A percentile compares a stretch with the other conserved stretches of the same genome.
These are phyloP conservation scores for Sebastes cheni DNA, from an alignment of 2,797 vertebrate species.

Conservation along the genomic window DNA sequence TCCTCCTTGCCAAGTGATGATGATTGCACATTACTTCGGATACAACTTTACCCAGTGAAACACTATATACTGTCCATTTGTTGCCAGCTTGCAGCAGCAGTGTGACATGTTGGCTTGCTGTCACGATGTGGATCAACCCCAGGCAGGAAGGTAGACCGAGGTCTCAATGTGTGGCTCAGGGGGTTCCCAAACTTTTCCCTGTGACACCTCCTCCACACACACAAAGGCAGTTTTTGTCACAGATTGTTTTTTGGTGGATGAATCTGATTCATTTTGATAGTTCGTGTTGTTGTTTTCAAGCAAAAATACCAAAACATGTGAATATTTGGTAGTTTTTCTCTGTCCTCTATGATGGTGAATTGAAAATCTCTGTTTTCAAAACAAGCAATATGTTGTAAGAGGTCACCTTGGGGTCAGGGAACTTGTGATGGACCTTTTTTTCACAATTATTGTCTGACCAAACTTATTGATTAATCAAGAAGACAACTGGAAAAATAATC, in stretches of 20 bases:
- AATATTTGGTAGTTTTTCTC: neutral
- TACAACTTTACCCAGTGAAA: slow-evolving; percentile 38
- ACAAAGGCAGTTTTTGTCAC: neutral
- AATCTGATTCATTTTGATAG: neutral
- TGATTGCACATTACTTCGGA: slow-evolving; percentile 23
- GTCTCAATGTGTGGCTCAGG: neutral
- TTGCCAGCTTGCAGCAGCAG: slow-evolving; percentile 14
- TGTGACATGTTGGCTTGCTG: slow-evolving; percentile 47
- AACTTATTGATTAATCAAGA: neutral
- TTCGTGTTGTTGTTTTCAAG: neutral
- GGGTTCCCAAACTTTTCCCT: slow-evolving; percentile 29
- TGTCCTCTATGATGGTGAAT: neutral
- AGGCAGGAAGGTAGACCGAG: neutral
- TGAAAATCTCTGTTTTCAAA: neutral
- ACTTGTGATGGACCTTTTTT: neutral
- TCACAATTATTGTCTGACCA: neutral
- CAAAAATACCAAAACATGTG: neutral
- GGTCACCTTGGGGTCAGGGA: neutral
- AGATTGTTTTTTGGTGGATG: neutral
- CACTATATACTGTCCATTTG: slow-evolving; percentile 25
- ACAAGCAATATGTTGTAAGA: neutral
- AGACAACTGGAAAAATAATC: neutral
- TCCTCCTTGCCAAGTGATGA: slow-evolving; percentile 3
- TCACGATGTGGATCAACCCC: slow-evolving; percentile 35
- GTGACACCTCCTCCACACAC: neutral